Evolutionary conservation across 2,888 invertebrate species (phyloP).

Genomic region (Drosophila paucipuncta): DNA sequence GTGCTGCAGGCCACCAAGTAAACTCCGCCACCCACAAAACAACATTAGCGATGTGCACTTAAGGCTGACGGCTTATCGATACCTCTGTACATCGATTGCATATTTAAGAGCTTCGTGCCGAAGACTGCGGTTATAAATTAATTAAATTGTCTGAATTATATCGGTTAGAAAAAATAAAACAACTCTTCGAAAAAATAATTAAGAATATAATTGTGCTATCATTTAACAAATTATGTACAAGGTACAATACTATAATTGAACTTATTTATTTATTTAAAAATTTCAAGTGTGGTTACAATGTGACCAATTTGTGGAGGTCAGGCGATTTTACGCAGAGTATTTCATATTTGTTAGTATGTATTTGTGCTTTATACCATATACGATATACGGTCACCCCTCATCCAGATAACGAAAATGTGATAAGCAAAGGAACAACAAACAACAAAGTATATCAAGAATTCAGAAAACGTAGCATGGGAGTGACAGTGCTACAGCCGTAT

Average conservation of each 20-base stretch:
- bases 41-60: slow-evolving; percentile 7
- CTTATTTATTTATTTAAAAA: neutral
- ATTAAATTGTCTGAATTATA: neutral
- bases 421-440: neutral
- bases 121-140: neutral
- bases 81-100: neutral
- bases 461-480: slow-evolving; percentile 71
- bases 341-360: neutral
- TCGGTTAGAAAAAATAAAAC: neutral
- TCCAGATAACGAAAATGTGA: neutral
- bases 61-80: slow-evolving; percentile 8
- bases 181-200: neutral
- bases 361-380: neutral
- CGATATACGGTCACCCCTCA: slow-evolving; percentile 4
- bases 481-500: slow-evolving; percentile 90
- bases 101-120: no score
- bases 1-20: slow-evolving; percentile 25
- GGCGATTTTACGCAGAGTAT: neutral
- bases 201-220: neutral
- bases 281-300: neutral
- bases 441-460: neutral
- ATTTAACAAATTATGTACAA: neutral
- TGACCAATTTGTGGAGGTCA: neutral
- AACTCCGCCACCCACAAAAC: slow-evolving; percentile 20
- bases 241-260: neutral